These are phyloP conservation scores for Heliconius ethilla DNA, from an alignment of 2,888 invertebrate genomes.

Conservation along the genomic window DNA sequence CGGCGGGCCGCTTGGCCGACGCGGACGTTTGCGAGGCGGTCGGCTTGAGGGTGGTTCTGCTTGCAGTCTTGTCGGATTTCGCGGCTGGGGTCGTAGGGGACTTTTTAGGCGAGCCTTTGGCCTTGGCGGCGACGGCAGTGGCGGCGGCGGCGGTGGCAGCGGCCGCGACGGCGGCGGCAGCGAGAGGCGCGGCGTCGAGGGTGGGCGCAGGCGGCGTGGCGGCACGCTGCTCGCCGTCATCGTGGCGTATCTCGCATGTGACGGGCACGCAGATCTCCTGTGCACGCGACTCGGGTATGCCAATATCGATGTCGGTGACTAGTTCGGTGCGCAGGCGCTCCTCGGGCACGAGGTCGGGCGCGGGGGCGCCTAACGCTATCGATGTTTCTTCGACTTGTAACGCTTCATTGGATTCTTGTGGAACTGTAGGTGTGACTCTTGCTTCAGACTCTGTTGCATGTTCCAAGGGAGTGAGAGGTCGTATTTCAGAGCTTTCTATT, in stretches of 20 bases:
- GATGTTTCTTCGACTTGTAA: slow-evolving; percentile 37
- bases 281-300: slow-evolving; percentile 69
- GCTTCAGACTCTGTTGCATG: slow-evolving; percentile 20
- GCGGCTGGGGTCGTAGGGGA: slow-evolving; percentile 53
- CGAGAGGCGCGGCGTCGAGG: slow-evolving; percentile 49
- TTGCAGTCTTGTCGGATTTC: slow-evolving; percentile 47
- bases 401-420: slow-evolving; percentile 29
- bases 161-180: slow-evolving; percentile 51
- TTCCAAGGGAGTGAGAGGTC: slow-evolving; percentile 22
- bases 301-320: slow-evolving; percentile 72
- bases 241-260: slow-evolving; percentile 67
- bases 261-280: slow-evolving; percentile 77
- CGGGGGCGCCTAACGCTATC: slow-evolving; percentile 59
- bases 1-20: slow-evolving; percentile 48
- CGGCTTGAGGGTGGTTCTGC: slow-evolving; percentile 51
- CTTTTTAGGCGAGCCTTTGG: slow-evolving; percentile 48
- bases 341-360: slow-evolving; percentile 70
- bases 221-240: slow-evolving; percentile 58
- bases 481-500: background rate
- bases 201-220: slow-evolving; percentile 56
- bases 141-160: slow-evolving; percentile 57
- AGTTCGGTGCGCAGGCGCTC: slow-evolving; percentile 60
- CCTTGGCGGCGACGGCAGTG: slow-evolving; percentile 51
- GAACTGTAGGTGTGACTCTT: slow-evolving; percentile 31
- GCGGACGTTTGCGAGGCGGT: slow-evolving; percentile 53